Evolutionary conservation across 2,113 vertebrate genomes (phyloP).

Genomic region (Tupaia tana): DNA sequence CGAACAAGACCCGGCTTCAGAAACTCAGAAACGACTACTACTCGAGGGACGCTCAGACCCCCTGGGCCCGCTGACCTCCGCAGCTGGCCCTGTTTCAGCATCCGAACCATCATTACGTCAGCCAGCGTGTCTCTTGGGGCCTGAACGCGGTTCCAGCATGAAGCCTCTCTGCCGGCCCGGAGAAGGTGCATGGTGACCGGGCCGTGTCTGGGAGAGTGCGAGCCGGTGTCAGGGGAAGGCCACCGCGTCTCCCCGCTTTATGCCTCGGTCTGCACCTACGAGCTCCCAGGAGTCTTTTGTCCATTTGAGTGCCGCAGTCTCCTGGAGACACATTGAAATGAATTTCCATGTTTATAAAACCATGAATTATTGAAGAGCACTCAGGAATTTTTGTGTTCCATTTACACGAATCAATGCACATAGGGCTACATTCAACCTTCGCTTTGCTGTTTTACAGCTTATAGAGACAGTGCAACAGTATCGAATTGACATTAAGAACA

Average conservation of each 20-base stretch:
- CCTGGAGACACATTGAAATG: background rate
- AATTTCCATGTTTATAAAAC: conserved; percentile 53
- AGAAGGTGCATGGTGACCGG: background rate
- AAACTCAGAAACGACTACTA: fast-evolving
- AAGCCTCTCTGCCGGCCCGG: fast-evolving
- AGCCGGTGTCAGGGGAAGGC: fast-evolving
- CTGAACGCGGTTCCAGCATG: fast-evolving
- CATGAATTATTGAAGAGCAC: conserved; percentile 77
- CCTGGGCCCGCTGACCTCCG: background rate
- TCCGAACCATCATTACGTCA: fast-evolving
- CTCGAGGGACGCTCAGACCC: fast-evolving
- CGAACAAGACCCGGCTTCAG: background rate
- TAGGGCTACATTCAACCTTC: background rate
- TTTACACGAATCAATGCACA: conserved; percentile 72
- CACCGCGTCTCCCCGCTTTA: fast-evolving
- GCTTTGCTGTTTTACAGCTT: background rate
- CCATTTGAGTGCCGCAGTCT: background rate
- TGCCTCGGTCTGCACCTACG: fast-evolving
- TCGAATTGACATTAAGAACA: fast-evolving
- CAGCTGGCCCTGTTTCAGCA: background rate
- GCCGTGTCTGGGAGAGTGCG: fast-evolving
- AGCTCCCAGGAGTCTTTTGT: background rate
- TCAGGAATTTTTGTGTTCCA: conserved; percentile 67
- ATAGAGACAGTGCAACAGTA: background rate
- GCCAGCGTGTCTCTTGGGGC: background rate